phyloP scores from a whole-genome alignment of 2,113 vertebrate species.

The Sitta europaea region DNA sequence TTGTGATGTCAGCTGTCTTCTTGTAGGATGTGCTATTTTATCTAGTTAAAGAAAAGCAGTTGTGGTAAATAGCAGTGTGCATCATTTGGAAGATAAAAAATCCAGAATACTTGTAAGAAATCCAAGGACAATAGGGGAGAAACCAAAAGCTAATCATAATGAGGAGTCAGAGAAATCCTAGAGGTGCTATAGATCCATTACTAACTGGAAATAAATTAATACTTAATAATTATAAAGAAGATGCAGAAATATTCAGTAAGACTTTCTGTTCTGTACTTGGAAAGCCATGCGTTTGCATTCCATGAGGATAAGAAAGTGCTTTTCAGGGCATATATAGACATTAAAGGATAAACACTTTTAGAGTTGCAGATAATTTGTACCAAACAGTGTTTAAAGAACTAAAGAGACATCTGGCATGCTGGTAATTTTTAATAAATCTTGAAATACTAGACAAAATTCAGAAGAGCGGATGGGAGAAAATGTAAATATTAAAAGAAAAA shows the following conservation, averaged over 20 bases:
- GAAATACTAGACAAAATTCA: neutral
- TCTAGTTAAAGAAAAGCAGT: neutral
- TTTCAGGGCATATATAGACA: neutral
- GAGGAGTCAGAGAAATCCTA: neutral
- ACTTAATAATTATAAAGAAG: neutral
- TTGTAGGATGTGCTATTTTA: neutral
- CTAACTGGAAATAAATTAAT: neutral
- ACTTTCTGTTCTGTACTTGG: neutral
- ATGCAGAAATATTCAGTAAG: neutral
- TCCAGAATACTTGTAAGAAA: neutral
- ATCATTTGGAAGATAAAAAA: neutral
- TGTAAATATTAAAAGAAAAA: neutral
- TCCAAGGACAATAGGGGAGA: neutral
- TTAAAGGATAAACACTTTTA: neutral
- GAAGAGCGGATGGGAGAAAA: neutral
- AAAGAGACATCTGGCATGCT: neutral
- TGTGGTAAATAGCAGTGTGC: neutral
- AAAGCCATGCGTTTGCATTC: neutral
- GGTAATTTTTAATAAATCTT: neutral
- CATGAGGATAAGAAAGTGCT: constrained; percentile 22
- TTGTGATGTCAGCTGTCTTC: neutral
- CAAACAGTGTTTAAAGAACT: constrained; percentile 7
- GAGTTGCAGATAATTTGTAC: constrained; percentile 4
- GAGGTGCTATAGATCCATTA: neutral
- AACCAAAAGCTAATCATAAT: neutral